phyloP scores from a whole-genome alignment of 1,140 invertebrate species.

The Battus philenor region DNA sequence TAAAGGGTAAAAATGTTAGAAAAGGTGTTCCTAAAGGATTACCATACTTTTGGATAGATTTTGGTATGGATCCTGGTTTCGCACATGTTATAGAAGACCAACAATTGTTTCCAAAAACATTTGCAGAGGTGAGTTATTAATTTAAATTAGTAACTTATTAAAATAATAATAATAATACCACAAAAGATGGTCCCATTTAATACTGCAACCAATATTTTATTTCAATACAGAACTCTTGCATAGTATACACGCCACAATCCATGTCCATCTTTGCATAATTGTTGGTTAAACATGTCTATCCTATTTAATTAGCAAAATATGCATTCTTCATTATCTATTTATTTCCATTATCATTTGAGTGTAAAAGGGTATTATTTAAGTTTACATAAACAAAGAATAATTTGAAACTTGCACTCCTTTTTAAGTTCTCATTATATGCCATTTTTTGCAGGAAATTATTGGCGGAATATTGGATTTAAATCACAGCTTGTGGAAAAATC shows the following conservation, averaged over 20 bases:
- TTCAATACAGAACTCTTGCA: no score
- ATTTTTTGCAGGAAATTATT: slow-evolving; percentile 88
- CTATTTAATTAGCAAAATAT: no score
- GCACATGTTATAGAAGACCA: slow-evolving; percentile 98
- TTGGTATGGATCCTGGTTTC: slow-evolving; percentile 92
- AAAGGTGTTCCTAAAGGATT: slow-evolving; percentile 93
- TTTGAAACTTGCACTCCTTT: background rate
- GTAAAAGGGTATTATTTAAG: no score
- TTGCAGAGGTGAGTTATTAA: slow-evolving; percentile 92
- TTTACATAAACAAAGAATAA: background rate
- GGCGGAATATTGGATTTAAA: slow-evolving; percentile 95
- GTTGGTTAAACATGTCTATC: no score
- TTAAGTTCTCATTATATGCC: background rate
- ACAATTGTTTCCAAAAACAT: slow-evolving; percentile 89
- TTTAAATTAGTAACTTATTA: no score
- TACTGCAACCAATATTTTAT: no score
- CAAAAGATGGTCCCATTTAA: no score
- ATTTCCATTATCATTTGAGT: no score
- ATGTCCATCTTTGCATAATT: no score
- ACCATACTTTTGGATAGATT: slow-evolving; percentile 95
- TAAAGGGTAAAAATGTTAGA: slow-evolving; percentile 85
- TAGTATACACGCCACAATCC: no score
- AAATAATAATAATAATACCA: no score
- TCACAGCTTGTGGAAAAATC: slow-evolving; percentile 89
- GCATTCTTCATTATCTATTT: no score